These are phyloP conservation scores for Salpingus planirostris DNA, from an alignment of 2,888 invertebrate species.

Conservation along the genomic window DNA sequence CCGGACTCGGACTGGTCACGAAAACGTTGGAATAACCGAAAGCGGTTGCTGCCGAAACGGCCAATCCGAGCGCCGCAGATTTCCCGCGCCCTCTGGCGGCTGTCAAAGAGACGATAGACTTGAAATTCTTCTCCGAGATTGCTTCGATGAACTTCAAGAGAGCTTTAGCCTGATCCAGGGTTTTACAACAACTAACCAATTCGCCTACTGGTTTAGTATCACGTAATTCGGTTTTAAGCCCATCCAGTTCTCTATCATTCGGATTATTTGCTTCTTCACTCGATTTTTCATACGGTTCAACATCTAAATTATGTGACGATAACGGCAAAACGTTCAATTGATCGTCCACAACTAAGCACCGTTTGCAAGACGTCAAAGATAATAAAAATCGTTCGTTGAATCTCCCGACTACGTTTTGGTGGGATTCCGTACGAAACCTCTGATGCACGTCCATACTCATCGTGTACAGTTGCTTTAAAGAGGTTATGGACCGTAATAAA, in stretches of 20 bases:
- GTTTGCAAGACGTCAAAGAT: constrained; percentile 77
- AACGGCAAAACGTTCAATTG: constrained; percentile 85
- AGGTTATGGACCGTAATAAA: constrained; percentile 74
- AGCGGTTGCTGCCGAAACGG: constrained; percentile 78
- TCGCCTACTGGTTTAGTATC: constrained; percentile 90
- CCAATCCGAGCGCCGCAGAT: constrained; percentile 91
- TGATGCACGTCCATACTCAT: constrained; percentile 99
- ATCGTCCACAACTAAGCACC: constrained; percentile 92
- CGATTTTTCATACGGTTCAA: constrained; percentile 58
- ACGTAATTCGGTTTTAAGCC: constrained; percentile 71
- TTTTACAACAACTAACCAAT: constrained; percentile 81
- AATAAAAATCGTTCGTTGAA: constrained; percentile 96
- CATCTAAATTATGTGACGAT: constrained; percentile 77
- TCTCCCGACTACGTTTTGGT: constrained; percentile 81
- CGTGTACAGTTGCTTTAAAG: constrained; percentile 88
- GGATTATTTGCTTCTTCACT: constrained; percentile 46
- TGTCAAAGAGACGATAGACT: constrained; percentile 89
- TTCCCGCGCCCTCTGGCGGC: constrained; percentile 97
- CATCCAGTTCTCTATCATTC: constrained; percentile 50
- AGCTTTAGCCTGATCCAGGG: constrained; percentile 89
- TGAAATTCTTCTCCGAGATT: constrained; percentile 80
- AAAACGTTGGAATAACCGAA: constrained; percentile 84
- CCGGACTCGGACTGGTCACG: constrained; percentile 96
- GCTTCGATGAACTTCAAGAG: constrained; percentile 90
- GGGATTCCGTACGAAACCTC: constrained; percentile 89